Percentiles rank a stretch among this genome's conserved stretches.
phyloP scores from a whole-genome alignment of 1,140 invertebrate genomes.

The Lordiphosa stackelbergi region DNA sequence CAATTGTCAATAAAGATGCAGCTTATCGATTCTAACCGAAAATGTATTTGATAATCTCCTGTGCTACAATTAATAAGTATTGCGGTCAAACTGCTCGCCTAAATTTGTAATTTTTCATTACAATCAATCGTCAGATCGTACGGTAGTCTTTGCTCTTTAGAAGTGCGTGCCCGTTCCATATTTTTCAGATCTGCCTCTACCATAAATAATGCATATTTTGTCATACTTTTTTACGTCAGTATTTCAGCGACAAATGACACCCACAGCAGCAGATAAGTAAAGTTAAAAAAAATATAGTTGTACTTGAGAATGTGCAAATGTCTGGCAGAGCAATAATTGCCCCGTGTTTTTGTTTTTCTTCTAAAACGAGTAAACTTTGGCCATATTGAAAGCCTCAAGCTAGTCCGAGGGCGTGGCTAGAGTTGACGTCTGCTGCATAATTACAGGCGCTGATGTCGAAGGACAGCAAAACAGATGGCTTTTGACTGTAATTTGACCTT shows the following conservation, averaged over 20 bases:
- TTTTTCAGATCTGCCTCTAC: too few species aligned
- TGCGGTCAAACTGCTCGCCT: too few species aligned
- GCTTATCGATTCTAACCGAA: too few species aligned
- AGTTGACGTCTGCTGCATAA: constrained; percentile 46
- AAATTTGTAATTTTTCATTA: too few species aligned
- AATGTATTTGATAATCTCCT: too few species aligned
- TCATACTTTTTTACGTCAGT: too few species aligned
- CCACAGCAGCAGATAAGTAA: constrained; percentile 12
- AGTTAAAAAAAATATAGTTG: constrained; percentile 21
- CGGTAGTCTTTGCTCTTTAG: too few species aligned
- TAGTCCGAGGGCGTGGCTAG: not conserved
- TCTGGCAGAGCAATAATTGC: constrained; percentile 41
- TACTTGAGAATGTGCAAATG: constrained; percentile 64
- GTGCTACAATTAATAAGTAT: too few species aligned
- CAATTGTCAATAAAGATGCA: too few species aligned
- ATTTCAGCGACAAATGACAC: constrained; percentile 11
- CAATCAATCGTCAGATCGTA: too few species aligned
- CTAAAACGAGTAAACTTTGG: constrained; percentile 6
- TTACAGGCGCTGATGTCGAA: constrained; percentile 54
- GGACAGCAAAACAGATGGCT: constrained; percentile 38
- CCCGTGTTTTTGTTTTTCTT: constrained; percentile 1
- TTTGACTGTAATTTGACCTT: constrained; percentile 67
- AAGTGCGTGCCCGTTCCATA: too few species aligned
- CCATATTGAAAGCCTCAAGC: not conserved
- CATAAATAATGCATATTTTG: too few species aligned